Evolutionary conservation across 53 echinoderm and acorn worm species (phyloP).

Genomic region (Antedon mediterranea): DNA sequence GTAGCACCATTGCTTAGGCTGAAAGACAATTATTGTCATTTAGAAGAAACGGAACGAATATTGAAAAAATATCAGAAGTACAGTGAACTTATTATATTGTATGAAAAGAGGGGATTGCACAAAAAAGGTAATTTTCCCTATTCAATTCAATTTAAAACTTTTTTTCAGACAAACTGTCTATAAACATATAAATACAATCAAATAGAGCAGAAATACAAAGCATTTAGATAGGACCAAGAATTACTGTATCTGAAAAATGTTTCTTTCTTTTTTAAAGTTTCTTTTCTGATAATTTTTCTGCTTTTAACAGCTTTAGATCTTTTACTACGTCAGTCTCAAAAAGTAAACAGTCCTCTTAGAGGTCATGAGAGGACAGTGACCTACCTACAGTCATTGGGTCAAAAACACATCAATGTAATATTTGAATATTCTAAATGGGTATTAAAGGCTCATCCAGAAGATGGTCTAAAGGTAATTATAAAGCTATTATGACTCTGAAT

Average conservation of each 20-base stretch:
- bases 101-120: conserved; percentile 73
- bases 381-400: conserved; percentile 70
- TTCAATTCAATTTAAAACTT: no score
- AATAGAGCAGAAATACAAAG: no score
- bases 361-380: conserved; percentile 88
- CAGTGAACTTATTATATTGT: conserved; percentile 91
- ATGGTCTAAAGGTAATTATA: conserved; percentile 76
- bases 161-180: no score
- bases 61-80: conserved; percentile 78
- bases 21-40: conserved; percentile 89
- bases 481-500: background rate
- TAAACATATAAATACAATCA: no score
- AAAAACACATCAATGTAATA: conserved; percentile 56
- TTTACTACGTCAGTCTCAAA: conserved; percentile 77
- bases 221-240: no score
- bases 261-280: no score
- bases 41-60: conserved; percentile 79
- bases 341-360: conserved; percentile 63
- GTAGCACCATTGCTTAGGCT: conserved; percentile 82
- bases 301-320: conserved; percentile 82
- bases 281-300: no score
- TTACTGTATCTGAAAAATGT: no score
- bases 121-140: conserved; percentile 72
- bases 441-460: conserved; percentile 74
- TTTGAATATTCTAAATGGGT: conserved; percentile 86